Evolutionary conservation across 2,888 invertebrate genomes (phyloP).

Genomic region (Stenchaetothrips biformis): DNA sequence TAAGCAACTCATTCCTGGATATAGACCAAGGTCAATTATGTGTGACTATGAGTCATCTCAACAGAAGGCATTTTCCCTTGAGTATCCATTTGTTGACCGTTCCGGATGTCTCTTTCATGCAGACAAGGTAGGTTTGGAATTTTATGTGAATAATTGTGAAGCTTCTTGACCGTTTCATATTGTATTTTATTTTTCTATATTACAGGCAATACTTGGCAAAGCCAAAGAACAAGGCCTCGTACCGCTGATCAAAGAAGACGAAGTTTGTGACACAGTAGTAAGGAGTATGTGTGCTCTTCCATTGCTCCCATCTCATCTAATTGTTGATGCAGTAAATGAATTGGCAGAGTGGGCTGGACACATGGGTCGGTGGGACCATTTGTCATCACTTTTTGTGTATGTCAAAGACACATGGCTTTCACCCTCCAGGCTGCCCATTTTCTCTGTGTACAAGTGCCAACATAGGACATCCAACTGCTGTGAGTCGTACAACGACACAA

Average conservation of each 20-base stretch:
- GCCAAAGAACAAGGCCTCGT: background rate
- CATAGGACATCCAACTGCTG: background rate
- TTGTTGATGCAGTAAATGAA: background rate
- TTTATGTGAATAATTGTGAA: too few relatives aligned
- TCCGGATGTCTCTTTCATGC: background rate
- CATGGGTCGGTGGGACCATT: background rate
- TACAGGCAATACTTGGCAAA: background rate
- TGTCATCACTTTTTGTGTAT: background rate
- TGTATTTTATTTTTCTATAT: background rate
- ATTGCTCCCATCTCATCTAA: background rate
- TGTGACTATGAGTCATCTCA: background rate
- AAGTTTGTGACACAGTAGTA: background rate
- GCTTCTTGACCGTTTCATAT: too few relatives aligned
- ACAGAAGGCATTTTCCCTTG: background rate
- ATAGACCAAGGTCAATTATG: background rate
- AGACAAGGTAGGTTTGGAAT: background rate
- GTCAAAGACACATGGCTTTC: background rate
- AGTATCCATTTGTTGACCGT: background rate
- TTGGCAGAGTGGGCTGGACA: background rate
- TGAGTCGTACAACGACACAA: background rate
- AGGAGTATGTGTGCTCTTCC: background rate
- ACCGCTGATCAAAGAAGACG: background rate
- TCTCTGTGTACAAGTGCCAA: background rate
- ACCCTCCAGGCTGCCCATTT: background rate
- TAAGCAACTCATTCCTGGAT: background rate